Conservation (phyloP, 2,888 invertebrate genomes). For the Leucozona laternaria region DNA sequence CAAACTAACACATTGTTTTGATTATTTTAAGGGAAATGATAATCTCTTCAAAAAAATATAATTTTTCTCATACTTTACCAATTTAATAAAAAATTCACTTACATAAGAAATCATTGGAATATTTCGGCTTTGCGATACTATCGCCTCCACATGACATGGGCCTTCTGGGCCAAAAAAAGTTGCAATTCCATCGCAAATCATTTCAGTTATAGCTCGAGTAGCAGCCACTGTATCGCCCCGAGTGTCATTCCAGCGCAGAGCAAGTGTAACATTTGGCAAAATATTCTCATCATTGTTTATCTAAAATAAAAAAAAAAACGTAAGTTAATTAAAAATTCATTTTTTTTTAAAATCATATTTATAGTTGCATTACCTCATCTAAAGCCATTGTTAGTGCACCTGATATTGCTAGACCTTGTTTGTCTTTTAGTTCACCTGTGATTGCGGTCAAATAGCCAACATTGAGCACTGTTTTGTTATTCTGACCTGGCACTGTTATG, state of each 20-base stretch:
- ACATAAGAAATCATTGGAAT: slow-evolving; percentile 99
- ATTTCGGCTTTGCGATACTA: slow-evolving; percentile 96
- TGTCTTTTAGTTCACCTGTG: slow-evolving; percentile 90
- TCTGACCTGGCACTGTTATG: slow-evolving; percentile 82
- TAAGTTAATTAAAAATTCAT: slow-evolving; percentile 7
- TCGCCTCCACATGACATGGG: slow-evolving; percentile 96
- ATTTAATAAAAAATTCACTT: slow-evolving; percentile 83
- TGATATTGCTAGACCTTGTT: slow-evolving; percentile 94
- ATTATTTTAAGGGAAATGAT: no score
- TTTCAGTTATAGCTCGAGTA: slow-evolving; percentile 93
- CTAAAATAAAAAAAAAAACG: slow-evolving; percentile 82
- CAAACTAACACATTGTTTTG: no score
- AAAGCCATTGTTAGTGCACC: slow-evolving; percentile 96
- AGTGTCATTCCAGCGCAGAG: slow-evolving; percentile 92
- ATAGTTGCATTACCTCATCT: slow-evolving; percentile 88
- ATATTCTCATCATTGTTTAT: slow-evolving; percentile 88
- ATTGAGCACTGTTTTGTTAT: slow-evolving; percentile 86
- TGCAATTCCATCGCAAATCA: slow-evolving; percentile 94
- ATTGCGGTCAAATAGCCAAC: slow-evolving; percentile 94
- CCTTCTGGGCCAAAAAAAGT: slow-evolving; percentile 99
- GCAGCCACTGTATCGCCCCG: slow-evolving; percentile 93
- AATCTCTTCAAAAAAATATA: no score
- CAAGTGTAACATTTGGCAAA: slow-evolving; percentile 90
- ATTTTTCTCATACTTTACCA: not conserved
- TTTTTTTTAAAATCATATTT: not conserved